phyloP scores from a whole-genome alignment of 2,113 vertebrate species.

The Pachycephala philippinensis region DNA sequence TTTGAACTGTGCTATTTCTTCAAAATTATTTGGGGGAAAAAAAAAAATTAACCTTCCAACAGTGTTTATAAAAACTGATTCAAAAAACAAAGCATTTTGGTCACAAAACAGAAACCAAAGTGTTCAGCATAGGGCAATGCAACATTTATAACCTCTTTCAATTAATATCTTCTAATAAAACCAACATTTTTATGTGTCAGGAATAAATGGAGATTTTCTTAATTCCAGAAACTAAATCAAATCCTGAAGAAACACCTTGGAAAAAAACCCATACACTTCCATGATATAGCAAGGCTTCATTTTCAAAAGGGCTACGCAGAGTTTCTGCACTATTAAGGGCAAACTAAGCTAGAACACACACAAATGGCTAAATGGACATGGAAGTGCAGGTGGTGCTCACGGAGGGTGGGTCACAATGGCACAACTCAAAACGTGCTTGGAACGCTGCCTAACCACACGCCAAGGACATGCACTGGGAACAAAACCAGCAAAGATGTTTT shows the following conservation, averaged over 20 bases:
- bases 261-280: background rate
- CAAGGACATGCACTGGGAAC: background rate
- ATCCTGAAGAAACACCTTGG: background rate
- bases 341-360: constrained; percentile 64
- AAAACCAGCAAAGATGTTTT: background rate
- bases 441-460: background rate
- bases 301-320: constrained; percentile 57
- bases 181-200: background rate
- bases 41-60: background rate
- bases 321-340: constrained; percentile 55
- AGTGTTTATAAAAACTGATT: background rate
- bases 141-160: background rate
- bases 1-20: background rate
- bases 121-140: background rate
- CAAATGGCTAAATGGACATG: constrained; percentile 4
- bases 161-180: background rate
- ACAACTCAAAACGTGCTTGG: background rate
- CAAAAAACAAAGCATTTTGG: background rate
- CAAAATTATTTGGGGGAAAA: background rate
- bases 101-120: background rate
- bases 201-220: background rate
- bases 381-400: background rate
- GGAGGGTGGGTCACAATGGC: background rate
- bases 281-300: constrained; percentile 25
- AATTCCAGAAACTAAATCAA: background rate